Base-by-base conservation (phyloP, 1,140 invertebrate genomes). In the Bombus haemorrhoidalis region DNA sequence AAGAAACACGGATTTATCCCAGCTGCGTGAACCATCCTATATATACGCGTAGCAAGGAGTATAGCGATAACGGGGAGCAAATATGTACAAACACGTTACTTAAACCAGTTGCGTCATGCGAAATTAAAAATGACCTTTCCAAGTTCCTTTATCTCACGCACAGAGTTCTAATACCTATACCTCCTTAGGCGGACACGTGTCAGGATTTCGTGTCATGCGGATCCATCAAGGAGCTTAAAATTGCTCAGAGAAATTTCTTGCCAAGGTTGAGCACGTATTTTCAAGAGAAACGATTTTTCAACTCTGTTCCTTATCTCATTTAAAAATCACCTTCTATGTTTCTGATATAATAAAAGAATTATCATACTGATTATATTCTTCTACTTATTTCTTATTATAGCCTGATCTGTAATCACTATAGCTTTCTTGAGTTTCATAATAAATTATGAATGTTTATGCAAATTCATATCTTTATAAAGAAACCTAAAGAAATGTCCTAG, bases 61-160 rank as follows among this genome's bases (percentile, higher is more conserved):
- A 18, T 12, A 12, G 4, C 41, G 62, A 79, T 79, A 79, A 79
- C 62, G 8, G 12, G 13, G 18, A 28, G 25, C 4, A 79, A 47
- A 69, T 79, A 68, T 37, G 77, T 12, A 6, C 41, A 68, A 66
- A 79, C 62, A 68, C 5, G 43, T 53, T 80, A 80, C 53, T 80
- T 43, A 39, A 80, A 66, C 32, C 18, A 25, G 13, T 69, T 53
- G 68, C 37, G 39, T 81, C 68, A 41, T 68, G 9, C 22, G 69
- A 73, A 81, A 73, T 41, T 72, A 37, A 73, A 81, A 53, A 47
- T 34, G 41, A 41, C 28, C 47, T 59, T 59, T 37, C 28, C 9
- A 34, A 28, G 28, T n/a, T 41, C 79, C 3, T 9, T 39, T 53
- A 22, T 53, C 66, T n/a, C 34, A 4, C 53, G 34, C 22, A 32